These are phyloP conservation scores for Carabus problematicus DNA, from an alignment of 2,888 invertebrate genomes.

Conservation along the genomic window DNA sequence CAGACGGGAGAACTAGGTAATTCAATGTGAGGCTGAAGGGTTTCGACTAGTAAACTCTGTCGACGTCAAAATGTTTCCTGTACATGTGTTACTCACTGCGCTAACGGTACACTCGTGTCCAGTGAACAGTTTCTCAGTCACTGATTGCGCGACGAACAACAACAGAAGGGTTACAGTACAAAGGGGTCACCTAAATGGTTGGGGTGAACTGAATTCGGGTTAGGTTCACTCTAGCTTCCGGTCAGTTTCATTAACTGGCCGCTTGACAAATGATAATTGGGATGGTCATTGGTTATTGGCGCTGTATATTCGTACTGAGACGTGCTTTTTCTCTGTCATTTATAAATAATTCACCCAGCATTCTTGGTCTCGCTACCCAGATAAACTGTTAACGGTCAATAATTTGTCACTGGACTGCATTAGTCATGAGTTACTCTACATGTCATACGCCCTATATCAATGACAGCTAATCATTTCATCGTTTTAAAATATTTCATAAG, in stretches of 20 bases:
- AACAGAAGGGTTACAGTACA: conserved; percentile 59
- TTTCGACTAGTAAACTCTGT: conserved; percentile 9
- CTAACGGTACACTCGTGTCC: neutral
- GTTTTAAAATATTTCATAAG: too few species aligned
- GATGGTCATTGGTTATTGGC: conserved; percentile 57
- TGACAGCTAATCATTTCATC: too few species aligned
- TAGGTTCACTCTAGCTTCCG: conserved; percentile 55
- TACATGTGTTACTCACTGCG: neutral
- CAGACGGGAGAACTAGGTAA: conserved; percentile 34
- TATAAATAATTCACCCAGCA: conserved; percentile 38
- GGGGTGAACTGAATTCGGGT: conserved; percentile 49
- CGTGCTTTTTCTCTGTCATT: conserved; percentile 40
- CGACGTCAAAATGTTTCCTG: conserved; percentile 18
- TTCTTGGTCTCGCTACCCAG: conserved; percentile 28
- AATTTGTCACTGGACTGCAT: conserved; percentile 5
- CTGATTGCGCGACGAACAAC: conserved; percentile 14
- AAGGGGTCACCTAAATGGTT: conserved; percentile 57
- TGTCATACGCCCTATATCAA: too few species aligned
- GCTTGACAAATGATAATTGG: conserved; percentile 63
- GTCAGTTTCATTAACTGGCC: conserved; percentile 61
- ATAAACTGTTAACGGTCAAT: conserved; percentile 29
- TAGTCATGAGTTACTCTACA: neutral
- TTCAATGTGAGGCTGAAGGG: conserved; percentile 26
- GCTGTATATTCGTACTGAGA: conserved; percentile 54
- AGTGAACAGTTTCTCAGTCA: conserved; percentile 8